These are phyloP conservation scores for Eretmocerus hayati DNA, from an alignment of 2,888 invertebrate species.

Conservation along the genomic window DNA sequence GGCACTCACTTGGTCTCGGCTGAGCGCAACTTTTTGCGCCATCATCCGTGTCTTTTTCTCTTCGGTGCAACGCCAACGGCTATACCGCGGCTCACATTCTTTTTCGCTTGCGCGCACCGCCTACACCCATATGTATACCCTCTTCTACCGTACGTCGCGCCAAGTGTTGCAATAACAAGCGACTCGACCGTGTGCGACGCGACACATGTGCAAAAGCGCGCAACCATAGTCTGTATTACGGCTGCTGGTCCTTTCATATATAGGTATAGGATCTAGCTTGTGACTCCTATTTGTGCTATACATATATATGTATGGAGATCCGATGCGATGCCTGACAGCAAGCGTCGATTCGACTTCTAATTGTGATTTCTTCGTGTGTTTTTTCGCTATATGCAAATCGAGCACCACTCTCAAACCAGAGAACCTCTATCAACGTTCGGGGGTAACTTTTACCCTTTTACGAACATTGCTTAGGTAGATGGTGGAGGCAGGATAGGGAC, in stretches of 20 bases:
- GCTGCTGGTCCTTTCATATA: neutral
- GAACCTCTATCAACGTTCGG: too few relatives aligned
- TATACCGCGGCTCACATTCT: conserved; percentile 11
- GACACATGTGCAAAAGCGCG: neutral
- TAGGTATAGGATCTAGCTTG: too few relatives aligned
- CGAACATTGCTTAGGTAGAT: too few relatives aligned
- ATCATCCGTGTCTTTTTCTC: too few relatives aligned
- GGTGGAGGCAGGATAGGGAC: too few relatives aligned
- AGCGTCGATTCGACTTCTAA: neutral
- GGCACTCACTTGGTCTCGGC: too few relatives aligned
- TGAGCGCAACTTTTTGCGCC: neutral
- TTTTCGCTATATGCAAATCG: neutral
- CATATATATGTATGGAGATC: too few relatives aligned
- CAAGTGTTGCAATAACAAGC: conserved; percentile 18
- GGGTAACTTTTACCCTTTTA: too few relatives aligned
- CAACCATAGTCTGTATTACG: neutral
- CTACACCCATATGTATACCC: neutral
- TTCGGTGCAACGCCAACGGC: too few relatives aligned
- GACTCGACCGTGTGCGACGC: neutral
- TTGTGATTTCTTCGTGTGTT: conserved; percentile 12
- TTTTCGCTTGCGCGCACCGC: conserved; percentile 5
- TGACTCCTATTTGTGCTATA: too few relatives aligned
- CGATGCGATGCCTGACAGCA: neutral
- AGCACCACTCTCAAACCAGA: too few relatives aligned
- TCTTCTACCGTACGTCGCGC: conserved; percentile 1